These are phyloP conservation scores for Cervus canadensis DNA, from an alignment of 2,113 vertebrate species.

Conservation along the genomic window DNA sequence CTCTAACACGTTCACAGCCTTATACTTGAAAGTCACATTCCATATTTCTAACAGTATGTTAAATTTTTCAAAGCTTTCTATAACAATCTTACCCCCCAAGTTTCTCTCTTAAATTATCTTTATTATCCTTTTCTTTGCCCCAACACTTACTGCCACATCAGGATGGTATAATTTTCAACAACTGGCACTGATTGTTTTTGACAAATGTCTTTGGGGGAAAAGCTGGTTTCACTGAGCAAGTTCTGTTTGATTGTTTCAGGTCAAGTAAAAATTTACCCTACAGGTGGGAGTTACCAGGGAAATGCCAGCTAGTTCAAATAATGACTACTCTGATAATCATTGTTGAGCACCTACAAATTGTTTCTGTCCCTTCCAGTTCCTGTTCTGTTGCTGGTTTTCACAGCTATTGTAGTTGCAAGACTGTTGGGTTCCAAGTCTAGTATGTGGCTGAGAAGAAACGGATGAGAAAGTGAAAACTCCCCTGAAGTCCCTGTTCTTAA, in stretches of 20 bases:
- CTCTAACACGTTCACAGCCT: background rate
- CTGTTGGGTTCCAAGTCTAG: background rate
- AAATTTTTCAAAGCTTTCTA: background rate
- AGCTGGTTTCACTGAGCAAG: background rate
- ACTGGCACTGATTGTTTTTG: background rate
- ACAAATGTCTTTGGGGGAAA: background rate
- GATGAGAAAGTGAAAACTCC: background rate
- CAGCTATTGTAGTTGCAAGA: background rate
- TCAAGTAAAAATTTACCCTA: background rate
- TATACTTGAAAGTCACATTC: background rate
- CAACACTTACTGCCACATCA: background rate
- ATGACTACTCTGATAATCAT: background rate
- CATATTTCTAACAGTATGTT: background rate
- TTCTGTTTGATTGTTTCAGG: background rate
- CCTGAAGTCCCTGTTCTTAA: background rate
- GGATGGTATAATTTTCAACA: background rate
- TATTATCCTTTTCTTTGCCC: background rate
- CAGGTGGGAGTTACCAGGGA: slow-evolving; percentile 13
- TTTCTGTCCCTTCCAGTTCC: background rate
- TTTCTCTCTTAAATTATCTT: background rate
- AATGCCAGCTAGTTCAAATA: background rate
- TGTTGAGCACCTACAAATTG: background rate
- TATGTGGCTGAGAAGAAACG: background rate
- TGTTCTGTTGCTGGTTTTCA: background rate
- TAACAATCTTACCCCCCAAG: background rate